Evolutionary conservation across 92 coral and sea anemone species (phyloP), one percentile per base, ranked within the genome.

Genomic region (Epizoanthus scotinus): DNA sequence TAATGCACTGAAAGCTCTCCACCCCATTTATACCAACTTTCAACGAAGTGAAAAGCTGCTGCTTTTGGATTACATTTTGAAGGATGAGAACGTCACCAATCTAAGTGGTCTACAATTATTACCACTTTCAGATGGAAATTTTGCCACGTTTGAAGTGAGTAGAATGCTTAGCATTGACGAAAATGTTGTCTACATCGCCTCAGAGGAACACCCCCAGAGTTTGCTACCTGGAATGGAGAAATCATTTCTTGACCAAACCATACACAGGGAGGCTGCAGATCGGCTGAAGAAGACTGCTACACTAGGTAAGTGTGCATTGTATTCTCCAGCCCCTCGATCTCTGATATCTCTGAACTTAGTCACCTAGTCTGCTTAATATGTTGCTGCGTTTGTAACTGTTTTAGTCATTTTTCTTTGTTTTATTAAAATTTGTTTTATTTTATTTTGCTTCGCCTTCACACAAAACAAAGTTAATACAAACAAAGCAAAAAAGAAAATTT

Each of bases 221-320:
- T 83, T 94, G 55, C 70, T 94, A 1, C 98, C 98, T 14, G 87
- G 90, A 15, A 24, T 91, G 29, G 72, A 80, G 17, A 58, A 62
- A 13, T 77, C 56, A 26, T 86, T 94, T 68, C 64, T 91, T 5
- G 90, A 87, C 79, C 77, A 85, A 78, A 72, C 83, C 40, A 55
- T 89, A 38, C 89, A 86, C 42, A 70, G 44, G 10, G 56, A 20
- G 6, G 50, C 58, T 54, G 73, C 50, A 18, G 31, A 61, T 40
- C 86, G 79, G 49, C 82, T 91, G 54, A 54, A 79, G 29, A 71
- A 56, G 0, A 66, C 87, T 24, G 92, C 87, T 36, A 42, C 66
- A 4, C 17, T 69, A 75, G 95, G 94, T 84, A 69, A 24, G 70
- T 18, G 15, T 12, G n/a, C 56, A 47, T 13, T 47, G 9, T 47